Base-by-base conservation (phyloP, 2,888 invertebrate species). In the Melanotus villosus region DNA sequence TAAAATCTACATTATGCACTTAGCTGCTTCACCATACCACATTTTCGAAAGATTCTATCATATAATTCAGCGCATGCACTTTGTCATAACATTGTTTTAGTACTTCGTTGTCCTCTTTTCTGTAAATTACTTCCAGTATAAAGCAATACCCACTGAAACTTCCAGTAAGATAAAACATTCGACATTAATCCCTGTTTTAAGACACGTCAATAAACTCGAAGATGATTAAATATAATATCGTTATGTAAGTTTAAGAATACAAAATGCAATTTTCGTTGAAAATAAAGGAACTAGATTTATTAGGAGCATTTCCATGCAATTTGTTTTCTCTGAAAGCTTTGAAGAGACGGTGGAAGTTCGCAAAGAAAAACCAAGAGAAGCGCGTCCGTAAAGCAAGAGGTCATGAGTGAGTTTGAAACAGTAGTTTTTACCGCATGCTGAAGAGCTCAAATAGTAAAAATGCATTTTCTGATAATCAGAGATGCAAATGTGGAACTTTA, bases 291-390 rank as follows among this genome's bases (percentile, higher is more conserved):
- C 19, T 43, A 12, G 18, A 47, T 47, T 47, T 47, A 47, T 47
- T 47, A 47, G 47, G 12, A 47, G 47, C 52, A 52, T 52, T 52
- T 52, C 52, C 52, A 52, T 52, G 32, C 52, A 58, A 58, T 58
- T 58, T 58, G 57, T 58, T 58, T 38, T n/a, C 19, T 14, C 16
- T 26, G 26, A 41, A 41, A 23, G 23, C 57, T 58, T n/a, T 41
- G 21, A 23, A 14, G n/a, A 41, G 41, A 3, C 57, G 26, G 26
- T 38, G 36, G 18, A 62, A 62, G 62, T 50, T 36, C 21, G 50
- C 23, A 23, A 32, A 30, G 47, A 62, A 52, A 32, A 26, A 12
- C 32, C 26, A 19, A 34, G 32, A 32, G 47, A 60, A 60, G 30
- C 45, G 19, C 62, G 50, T 50, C 52, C 50, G 62, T 23, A 50